phyloP scores from a whole-genome alignment of 2,113 vertebrate species.

The Callipepla californica region DNA sequence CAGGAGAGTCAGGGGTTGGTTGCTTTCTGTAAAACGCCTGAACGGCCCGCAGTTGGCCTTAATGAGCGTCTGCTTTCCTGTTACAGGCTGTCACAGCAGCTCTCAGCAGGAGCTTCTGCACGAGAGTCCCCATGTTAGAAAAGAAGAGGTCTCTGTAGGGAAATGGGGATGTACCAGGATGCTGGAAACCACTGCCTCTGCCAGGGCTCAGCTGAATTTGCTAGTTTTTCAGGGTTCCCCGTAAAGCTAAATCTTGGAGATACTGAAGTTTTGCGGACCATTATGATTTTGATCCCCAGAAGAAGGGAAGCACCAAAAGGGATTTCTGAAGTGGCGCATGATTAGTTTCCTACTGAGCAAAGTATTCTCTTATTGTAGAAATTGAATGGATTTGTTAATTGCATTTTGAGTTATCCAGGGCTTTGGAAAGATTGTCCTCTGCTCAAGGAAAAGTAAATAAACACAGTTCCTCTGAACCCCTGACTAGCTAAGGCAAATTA shows the following conservation, averaged over 20 bases:
- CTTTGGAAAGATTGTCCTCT: not conserved
- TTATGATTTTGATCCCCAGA: not conserved
- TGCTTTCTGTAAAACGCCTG: not conserved
- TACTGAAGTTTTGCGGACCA: not conserved
- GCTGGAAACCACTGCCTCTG: not conserved
- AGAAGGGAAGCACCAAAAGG: not conserved
- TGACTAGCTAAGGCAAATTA: not conserved
- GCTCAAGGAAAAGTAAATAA: not conserved
- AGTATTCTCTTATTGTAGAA: not conserved
- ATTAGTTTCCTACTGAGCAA: not conserved
- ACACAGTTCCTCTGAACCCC: not conserved
- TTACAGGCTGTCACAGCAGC: not conserved
- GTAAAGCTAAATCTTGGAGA: not conserved
- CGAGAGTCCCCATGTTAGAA: not conserved
- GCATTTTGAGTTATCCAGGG: not conserved
- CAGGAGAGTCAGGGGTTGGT: not conserved
- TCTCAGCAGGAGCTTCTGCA: not conserved
- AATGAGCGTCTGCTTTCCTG: not conserved
- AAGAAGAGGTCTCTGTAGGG: not conserved
- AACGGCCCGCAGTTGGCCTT: not conserved
- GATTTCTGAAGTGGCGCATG: not conserved
- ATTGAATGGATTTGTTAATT: not conserved
- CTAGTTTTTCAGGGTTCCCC: not conserved
- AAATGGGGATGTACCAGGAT: accelerated
- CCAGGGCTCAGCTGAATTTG: not conserved